phyloP scores from a whole-genome alignment of 1,140 invertebrate genomes.

The Nymphalis io region DNA sequence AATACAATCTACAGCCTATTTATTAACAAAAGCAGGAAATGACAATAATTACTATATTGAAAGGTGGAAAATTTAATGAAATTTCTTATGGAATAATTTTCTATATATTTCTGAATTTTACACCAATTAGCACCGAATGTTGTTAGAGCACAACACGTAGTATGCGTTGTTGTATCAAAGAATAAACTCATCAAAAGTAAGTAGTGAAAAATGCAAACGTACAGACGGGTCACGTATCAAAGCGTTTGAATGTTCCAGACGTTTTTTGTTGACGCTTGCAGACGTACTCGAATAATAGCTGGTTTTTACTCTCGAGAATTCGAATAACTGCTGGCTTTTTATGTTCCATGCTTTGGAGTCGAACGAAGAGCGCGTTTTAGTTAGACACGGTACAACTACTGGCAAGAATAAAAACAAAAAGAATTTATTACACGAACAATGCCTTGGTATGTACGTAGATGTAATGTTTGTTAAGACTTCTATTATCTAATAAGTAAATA shows the following conservation, averaged over 20 bases:
- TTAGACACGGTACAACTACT: not conserved
- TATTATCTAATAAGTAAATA: no score
- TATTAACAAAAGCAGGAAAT: no score
- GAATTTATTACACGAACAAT: no score
- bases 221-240: conserved; percentile 31
- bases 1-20: no score
- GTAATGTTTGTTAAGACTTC: no score
- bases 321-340: conserved; percentile 19
- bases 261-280: conserved; percentile 29
- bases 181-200: conserved; percentile 20
- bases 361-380: not conserved
- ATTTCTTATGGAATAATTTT: no score
- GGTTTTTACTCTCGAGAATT: conserved; percentile 22
- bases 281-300: conserved; percentile 24
- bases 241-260: conserved; percentile 24
- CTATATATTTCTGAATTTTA: not conserved
- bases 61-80: no score
- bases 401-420: not conserved
- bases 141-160: not conserved
- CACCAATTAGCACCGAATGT: not conserved
- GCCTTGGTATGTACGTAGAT: no score
- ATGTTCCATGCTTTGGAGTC: not conserved
- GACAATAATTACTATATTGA: no score
- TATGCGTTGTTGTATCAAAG: not conserved
- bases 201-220: conserved; percentile 25